Evolutionary conservation across 2,113 vertebrate genomes (phyloP).

Genomic region (Falco punctatus): DNA sequence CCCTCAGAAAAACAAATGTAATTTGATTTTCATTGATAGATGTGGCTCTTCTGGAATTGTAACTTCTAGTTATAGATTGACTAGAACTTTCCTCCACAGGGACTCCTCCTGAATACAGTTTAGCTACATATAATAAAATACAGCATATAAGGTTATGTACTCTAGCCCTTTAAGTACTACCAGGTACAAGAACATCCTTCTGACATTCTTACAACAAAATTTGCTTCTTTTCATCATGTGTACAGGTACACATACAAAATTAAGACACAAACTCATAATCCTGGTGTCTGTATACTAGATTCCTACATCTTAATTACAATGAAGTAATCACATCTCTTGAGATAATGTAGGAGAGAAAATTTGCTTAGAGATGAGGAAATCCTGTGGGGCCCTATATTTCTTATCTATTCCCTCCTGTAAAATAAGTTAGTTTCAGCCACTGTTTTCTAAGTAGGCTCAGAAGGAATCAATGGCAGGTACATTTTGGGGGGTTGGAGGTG

Average conservation of each 20-base stretch:
- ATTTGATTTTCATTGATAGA: neutral
- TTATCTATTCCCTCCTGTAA: neutral
- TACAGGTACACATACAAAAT: neutral
- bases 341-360: neutral
- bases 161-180: neutral
- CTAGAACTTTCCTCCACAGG: neutral
- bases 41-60: neutral
- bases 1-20: neutral
- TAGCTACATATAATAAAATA: neutral
- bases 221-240: neutral
- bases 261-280: neutral
- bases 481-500: too few relatives aligned
- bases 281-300: neutral
- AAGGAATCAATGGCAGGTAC: neutral
- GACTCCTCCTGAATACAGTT: neutral
- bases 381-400: neutral
- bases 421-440: neutral
- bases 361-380: neutral
- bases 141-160: neutral
- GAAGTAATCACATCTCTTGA: neutral
- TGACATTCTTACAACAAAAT: neutral
- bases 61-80: neutral
- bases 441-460: neutral
- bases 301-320: neutral
- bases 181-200: neutral